Evolutionary conservation across 2,888 invertebrate genomes (phyloP).

Genomic region (Calameuta filiformis): DNA sequence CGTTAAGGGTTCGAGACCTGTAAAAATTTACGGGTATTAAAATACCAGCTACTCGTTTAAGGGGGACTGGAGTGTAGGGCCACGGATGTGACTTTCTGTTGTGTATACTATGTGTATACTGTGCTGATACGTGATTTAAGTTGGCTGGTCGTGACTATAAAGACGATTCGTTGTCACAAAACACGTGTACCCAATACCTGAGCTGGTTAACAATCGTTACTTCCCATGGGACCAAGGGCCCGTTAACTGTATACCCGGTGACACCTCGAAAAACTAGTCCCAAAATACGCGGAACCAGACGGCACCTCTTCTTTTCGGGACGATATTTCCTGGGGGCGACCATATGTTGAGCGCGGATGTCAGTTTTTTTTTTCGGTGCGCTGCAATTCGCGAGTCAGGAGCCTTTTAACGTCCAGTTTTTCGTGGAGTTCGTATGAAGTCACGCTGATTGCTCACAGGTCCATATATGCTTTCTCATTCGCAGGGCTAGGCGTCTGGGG

Average conservation of each 20-base stretch:
- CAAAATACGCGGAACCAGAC: slow-evolving; percentile 53
- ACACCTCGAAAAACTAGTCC: slow-evolving; percentile 55
- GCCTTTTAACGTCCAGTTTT: slow-evolving; percentile 1
- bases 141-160: neutral
- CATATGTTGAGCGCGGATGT: slow-evolving; percentile 41
- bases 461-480: neutral
- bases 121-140: neutral
- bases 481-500: slow-evolving; percentile 71
- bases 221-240: slow-evolving; percentile 26
- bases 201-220: slow-evolving; percentile 46
- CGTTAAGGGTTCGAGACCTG: neutral
- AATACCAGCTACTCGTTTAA: neutral
- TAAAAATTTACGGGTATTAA: too few relatives aligned
- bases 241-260: slow-evolving; percentile 26
- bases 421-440: neutral
- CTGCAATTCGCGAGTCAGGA: neutral
- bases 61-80: neutral
- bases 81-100: neutral
- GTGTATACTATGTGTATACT: neutral
- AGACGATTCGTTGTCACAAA: slow-evolving; percentile 31
- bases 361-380: neutral
- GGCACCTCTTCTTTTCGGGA: neutral
- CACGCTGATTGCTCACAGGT: neutral
- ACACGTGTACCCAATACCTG: slow-evolving; percentile 54
- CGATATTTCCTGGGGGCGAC: slow-evolving; percentile 32